Evolutionary conservation across 92 coral and sea anemone species (phyloP), one percentile per base, ranked within the genome.

Genomic region (Diadumene lineata): DNA sequence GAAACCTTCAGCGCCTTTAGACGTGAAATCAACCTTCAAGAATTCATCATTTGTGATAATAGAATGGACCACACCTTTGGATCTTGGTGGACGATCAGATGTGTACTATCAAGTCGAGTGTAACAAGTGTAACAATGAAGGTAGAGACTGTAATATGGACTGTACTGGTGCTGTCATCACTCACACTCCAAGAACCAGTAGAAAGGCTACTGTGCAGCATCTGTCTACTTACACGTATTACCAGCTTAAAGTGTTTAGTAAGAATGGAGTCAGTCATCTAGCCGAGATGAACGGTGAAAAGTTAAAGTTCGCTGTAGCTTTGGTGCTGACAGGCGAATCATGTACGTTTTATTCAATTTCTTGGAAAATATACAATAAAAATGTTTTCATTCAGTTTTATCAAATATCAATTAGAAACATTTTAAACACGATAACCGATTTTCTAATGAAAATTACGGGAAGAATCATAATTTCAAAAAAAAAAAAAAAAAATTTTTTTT

Each of bases 1-100:
- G 13, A 75, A 73, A 18, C 96, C 96, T 11, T 79, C 96, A 26
- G 70, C 44, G 1, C 96, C 96, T 22, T 74, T 67, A 28, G 44
- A 71, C 46, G 46, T 80, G 9, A 56, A 31, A 23, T 62, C 31
- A 33, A 51, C 75, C 3, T 68, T 38, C 57, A 10, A 18, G 7
- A 84, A 80, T 21, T 72, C 78, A 48, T 74, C 91, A 29, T 31
- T 68, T 25, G 85, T 90, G 56, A 58, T 28, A 10, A 48, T 90
- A 29, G 26, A 67, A 33, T 90, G 96, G 96, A 28, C 51, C 11
- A 71, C 48, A 4, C 82, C 96, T 0, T 55, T 29, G 29, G 72
- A 34, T 32, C 51, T 44, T 29, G 86, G 86, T 18, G 89, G 85
- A 22, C 74, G 83, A 30, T 55, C 58, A 48, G 82, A 81, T 44